Evolutionary conservation across 35 echinoderm and acorn worm genomes (phyloP).

Genomic region (Chiridota heheva): DNA sequence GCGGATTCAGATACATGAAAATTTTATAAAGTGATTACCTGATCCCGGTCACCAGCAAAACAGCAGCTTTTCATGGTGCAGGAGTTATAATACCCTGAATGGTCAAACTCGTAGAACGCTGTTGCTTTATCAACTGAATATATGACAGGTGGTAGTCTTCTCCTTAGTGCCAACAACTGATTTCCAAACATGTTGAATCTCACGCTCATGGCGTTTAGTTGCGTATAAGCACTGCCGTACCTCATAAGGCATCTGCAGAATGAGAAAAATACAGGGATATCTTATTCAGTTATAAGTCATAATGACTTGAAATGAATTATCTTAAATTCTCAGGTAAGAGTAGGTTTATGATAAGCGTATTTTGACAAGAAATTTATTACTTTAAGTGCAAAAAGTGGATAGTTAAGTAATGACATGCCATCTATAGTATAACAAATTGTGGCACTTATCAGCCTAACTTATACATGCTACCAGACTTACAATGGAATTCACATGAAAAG

Average conservation of each 20-base stretch:
- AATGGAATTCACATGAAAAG: too few relatives aligned
- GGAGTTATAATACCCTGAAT: conserved; percentile 98
- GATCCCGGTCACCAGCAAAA: conserved; percentile 94
- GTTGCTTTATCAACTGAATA: conserved; percentile 68
- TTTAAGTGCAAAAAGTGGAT: too few relatives aligned
- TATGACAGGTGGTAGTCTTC: conserved; percentile 83
- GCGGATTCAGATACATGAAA: too few relatives aligned
- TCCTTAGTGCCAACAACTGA: conserved; percentile 68
- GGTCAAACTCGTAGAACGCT: conserved; percentile 83
- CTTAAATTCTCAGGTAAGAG: neutral
- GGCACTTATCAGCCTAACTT: too few relatives aligned
- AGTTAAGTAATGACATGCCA: too few relatives aligned
- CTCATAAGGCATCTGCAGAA: conserved; percentile 71
- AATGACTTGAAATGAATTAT: neutral
- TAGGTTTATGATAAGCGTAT: neutral
- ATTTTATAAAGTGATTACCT: conserved; percentile 49
- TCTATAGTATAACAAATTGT: too few relatives aligned
- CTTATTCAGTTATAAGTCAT: neutral
- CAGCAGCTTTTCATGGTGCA: conserved; percentile 99
- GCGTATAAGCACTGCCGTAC: conserved; percentile 82
- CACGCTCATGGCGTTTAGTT: conserved; percentile 98
- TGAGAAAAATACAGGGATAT: neutral
- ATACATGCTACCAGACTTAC: too few relatives aligned
- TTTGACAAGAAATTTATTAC: too few relatives aligned
- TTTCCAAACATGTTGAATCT: conserved; percentile 81